Conservation (phyloP, 1,140 invertebrate species). For the Zaprionus ghesquierei region DNA sequence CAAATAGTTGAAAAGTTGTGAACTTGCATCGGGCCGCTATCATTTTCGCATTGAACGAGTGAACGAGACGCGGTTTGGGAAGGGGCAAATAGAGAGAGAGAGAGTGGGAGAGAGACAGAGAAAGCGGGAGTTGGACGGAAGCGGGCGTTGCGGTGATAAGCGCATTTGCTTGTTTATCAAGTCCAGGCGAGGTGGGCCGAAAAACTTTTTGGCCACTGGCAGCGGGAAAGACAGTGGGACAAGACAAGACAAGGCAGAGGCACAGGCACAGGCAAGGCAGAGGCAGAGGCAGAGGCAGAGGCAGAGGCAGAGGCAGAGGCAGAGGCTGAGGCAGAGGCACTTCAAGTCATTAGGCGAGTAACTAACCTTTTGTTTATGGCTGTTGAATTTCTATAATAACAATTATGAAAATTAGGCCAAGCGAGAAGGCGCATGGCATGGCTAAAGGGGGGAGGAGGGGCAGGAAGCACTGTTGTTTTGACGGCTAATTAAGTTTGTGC, state of each 20-base stretch:
- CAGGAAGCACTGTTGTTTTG: conserved; percentile 61
- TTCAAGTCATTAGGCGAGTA: conserved; percentile 80
- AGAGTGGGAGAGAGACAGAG: neutral
- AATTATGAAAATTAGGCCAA: conserved; percentile 79
- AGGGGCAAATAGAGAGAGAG: conserved; percentile 47
- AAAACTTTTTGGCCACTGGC: conserved; percentile 28
- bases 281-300: neutral
- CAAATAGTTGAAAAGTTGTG: conserved; percentile 77
- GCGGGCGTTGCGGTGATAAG: conserved; percentile 58
- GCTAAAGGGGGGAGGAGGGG: neutral
- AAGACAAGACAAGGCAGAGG: no score
- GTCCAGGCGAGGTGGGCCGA: conserved; percentile 28
- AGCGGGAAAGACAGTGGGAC: neutral
- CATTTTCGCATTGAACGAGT: conserved; percentile 68
- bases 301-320: neutral
- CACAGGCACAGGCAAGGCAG: neutral
- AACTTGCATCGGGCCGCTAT: conserved; percentile 58
- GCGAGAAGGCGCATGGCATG: neutral
- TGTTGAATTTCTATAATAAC: conserved; percentile 80
- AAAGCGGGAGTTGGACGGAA: neutral
- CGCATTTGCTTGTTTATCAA: conserved; percentile 78
- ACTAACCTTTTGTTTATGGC: conserved; percentile 80
- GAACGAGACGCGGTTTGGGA: conserved; percentile 57
- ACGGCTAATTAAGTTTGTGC: conserved; percentile 79
- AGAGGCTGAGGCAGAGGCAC: conserved; percentile 32